phyloP scores from a whole-genome alignment of 1,140 invertebrate species.

The Bombus confusus region DNA sequence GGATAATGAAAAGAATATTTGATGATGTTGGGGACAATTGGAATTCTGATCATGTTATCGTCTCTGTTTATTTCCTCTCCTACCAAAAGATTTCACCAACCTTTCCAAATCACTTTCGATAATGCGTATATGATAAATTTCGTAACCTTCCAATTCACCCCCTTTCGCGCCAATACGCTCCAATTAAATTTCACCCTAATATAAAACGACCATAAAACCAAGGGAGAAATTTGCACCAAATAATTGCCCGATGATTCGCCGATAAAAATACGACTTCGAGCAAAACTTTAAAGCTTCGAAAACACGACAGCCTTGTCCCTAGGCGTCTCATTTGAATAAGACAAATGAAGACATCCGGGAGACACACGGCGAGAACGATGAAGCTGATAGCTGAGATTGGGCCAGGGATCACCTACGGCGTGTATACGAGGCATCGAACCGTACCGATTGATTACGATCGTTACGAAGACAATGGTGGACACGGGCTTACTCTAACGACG shows the following conservation, averaged over 20 bases:
- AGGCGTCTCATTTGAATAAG: conserved; percentile 74
- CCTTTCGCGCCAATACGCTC: not conserved
- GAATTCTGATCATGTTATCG: too few species aligned
- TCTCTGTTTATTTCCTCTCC: too few species aligned
- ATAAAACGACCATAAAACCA: not conserved
- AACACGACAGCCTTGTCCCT: conserved; percentile 34
- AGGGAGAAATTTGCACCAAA: not conserved
- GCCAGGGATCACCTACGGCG: conserved; percentile 61
- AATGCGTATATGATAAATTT: not conserved
- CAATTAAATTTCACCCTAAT: not conserved
- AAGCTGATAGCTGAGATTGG: conserved; percentile 61
- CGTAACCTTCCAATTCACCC: not conserved
- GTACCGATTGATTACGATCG: conserved; percentile 76
- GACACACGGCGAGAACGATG: conserved; percentile 60
- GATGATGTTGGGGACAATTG: not conserved
- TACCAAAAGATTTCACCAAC: not conserved
- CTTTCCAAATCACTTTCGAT: not conserved
- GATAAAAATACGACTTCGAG: too few species aligned
- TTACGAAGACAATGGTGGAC: conserved; percentile 75
- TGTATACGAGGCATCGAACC: conserved; percentile 62
- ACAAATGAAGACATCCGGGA: conserved; percentile 75
- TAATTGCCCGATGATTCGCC: not conserved
- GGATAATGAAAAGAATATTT: not conserved
- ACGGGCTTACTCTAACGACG: conserved; percentile 70
- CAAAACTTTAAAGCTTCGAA: not conserved